Evolutionary conservation across 2,797 vertebrate species (phyloP).

Genomic region (Micrastur ruficollis): DNA sequence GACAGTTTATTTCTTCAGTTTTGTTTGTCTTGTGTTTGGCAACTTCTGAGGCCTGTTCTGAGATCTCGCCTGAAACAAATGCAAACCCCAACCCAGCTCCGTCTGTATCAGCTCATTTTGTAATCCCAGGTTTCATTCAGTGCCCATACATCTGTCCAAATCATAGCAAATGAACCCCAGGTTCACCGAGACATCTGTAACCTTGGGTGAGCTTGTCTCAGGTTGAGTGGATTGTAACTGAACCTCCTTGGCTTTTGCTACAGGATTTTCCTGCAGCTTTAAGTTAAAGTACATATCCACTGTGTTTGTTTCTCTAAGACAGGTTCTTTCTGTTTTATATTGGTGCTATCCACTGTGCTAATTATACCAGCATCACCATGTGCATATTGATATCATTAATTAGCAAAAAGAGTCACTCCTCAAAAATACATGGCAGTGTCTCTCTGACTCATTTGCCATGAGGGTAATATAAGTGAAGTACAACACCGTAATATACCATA

Average conservation of each 20-base stretch:
- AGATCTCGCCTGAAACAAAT: neutral
- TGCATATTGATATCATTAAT: constrained; percentile 77
- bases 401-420: constrained; percentile 75
- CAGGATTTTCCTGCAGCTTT: neutral
- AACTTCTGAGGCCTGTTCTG: neutral
- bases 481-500: constrained; percentile 38
- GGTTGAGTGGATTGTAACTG: neutral
- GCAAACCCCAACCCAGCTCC: neutral
- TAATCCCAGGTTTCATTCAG: neutral
- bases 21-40: neutral
- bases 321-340: constrained; percentile 67
- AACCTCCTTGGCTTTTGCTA: neutral
- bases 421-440: constrained; percentile 57
- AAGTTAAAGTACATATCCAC: neutral
- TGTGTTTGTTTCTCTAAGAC: constrained; percentile 41
- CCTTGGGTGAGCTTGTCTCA: neutral
- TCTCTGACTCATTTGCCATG: constrained; percentile 60
- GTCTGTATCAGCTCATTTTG: neutral
- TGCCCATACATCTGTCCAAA: neutral
- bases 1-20: neutral
- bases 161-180: neutral
- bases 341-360: constrained; percentile 25
- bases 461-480: constrained; percentile 62
- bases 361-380: constrained; percentile 69
- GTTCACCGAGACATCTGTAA: neutral